Base-by-base conservation (phyloP, 2,113 vertebrate genomes). In the Coptodon bakossiorum region DNA sequence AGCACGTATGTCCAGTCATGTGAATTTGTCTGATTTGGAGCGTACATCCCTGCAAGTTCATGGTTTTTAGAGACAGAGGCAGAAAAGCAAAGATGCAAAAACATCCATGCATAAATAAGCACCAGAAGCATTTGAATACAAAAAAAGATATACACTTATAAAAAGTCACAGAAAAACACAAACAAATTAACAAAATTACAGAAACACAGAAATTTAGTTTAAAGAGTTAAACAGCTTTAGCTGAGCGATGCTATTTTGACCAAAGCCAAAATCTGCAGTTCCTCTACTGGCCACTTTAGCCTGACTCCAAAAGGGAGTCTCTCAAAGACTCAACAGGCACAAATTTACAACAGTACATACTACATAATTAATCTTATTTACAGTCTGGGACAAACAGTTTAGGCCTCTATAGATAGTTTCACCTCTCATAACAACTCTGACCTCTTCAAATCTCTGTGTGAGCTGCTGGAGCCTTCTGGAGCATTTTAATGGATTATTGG, bases 281-380 rank as follows among this genome's bases (percentile, higher is more conserved):
- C 17, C 6, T 36, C 31, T 66, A 66, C n/a, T 1, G 4, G 61
- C 61, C 61, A 66, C 10, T 0, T 66, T 66, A 5, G 31, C 4
- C 2, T 66, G 1, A 66, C 61, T 66, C 61, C 61, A 66, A 7
- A 66, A 66, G 31, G 31, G 61, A 66, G 6, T 38, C 6, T 66
- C 31, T 66, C 17, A 38, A 66, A 66, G 31, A 66, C 61, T 66
- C 61, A 66, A 66, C 61, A 7, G 61, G 61, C 31, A 66, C 31
- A 38, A 66, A 66, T 66, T 36, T 66, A 38, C 31, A 66, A 66
- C 61, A n/a, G n/a, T 12, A 38, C 10, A 66, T 66, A 52, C 7
- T 52, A 66, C 59, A 12, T 36, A 63, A 63, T 63, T 12, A 12
- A 7, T 63, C 0, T 63, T 63, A 63, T 63, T 63, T 63, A 63